A percentile compares a stretch with the other conserved stretches of the same genome.
Conservation (phyloP, 2,888 invertebrate species). For the Electrophaes corylata region DNA sequence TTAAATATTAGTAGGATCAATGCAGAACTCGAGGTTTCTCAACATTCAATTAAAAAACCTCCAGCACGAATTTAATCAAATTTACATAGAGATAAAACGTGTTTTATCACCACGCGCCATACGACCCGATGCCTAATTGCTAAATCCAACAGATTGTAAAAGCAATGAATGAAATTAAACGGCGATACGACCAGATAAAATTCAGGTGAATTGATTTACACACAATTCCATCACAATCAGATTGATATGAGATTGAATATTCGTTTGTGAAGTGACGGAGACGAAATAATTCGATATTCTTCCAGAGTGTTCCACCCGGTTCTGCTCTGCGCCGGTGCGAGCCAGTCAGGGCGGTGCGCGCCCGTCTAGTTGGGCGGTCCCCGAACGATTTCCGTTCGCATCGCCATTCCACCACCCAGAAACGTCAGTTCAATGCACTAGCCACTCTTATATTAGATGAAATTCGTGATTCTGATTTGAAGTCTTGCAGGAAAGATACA, state of each 20-base stretch:
- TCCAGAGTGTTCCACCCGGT: slow-evolving; percentile 39
- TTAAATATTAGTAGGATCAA: no score
- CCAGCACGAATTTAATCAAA: background rate
- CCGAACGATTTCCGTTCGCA: slow-evolving; percentile 61
- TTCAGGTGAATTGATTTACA: slow-evolving; percentile 18
- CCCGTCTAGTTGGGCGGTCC: slow-evolving; percentile 50
- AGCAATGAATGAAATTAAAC: slow-evolving; percentile 2
- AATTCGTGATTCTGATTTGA: background rate
- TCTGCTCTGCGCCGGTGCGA: slow-evolving; percentile 57
- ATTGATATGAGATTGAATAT: slow-evolving; percentile 14
- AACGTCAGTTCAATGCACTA: slow-evolving; percentile 64
- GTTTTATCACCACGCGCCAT: background rate
- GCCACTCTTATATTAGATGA: slow-evolving; percentile 14
- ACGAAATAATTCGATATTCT: slow-evolving; percentile 31
- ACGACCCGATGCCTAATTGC: background rate
- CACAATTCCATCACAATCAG: slow-evolving; percentile 14
- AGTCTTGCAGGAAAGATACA: background rate
- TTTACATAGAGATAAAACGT: background rate
- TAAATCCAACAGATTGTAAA: background rate
- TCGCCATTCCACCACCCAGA: slow-evolving; percentile 41
- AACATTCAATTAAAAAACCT: no score
- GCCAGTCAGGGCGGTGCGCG: slow-evolving; percentile 56
- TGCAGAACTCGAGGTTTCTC: no score
- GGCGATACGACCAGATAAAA: slow-evolving; percentile 11
- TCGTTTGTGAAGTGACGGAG: slow-evolving; percentile 23